Base-by-base conservation (phyloP, 2,888 invertebrate species). In the Drosophila kokeensis region DNA sequence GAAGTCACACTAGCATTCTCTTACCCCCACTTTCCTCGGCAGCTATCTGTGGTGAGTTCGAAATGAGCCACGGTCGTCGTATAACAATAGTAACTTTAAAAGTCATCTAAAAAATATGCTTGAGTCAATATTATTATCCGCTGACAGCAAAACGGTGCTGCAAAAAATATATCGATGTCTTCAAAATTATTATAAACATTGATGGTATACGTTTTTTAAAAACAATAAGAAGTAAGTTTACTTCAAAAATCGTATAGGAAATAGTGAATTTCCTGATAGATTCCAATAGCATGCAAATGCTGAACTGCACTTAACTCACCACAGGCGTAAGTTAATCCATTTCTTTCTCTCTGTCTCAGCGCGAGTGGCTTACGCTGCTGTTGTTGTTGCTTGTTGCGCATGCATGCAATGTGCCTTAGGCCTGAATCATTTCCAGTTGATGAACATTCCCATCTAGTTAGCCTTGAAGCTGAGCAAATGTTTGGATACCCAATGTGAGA, bases 101-200 rank as follows among this genome's bases (percentile, higher is more conserved):
- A 69, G 61, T 58, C 60, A 73, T 54, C 58, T 36, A 42, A 40
- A 42, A 38, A 55, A 13, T 40, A 45, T 38, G 13, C n/a, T 48
- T 69, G 29, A 58, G 38, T 58, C 73, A 76, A 76, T 63, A 55
- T 67, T 77, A 67, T 76, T 59, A 42, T 29, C 42, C 24, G 38
- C 36, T 27, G 53, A 71, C 71, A 62, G 57, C 45, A 32, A 40
- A 38, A 38, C 29, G 27, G 29, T 49, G 66, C 58, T 10, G 27
- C 40, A 27, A 13, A n/a, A 13, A 38, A 24, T 24, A 45, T 24
- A 15, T 45, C 4, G 1, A 45, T 15, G 15, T 4, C 15, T 15
- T 21, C 7, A 1, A 45, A 45, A 15, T 21, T 4, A 21, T 21
- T 7, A 7, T 21, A 45, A 13, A 4, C 21, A 21, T 45, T 15